Base-by-base conservation (phyloP, 2,113 vertebrate species). In the Cairina moschata region DNA sequence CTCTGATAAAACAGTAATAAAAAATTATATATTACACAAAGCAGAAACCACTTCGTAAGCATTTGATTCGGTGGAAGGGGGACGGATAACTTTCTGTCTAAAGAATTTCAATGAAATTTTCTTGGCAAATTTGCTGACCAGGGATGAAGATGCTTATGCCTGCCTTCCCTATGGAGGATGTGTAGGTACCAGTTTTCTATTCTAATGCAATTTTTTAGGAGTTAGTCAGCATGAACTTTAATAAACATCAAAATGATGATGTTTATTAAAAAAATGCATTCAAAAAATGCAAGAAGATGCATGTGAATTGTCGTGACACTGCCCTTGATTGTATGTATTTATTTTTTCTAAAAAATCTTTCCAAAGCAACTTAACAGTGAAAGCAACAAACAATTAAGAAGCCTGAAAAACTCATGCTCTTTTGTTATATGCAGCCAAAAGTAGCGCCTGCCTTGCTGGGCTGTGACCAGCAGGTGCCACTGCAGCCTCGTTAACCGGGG, bases 391-490 rank as follows among this genome's bases (percentile, higher is more conserved):
- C 65, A 21, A 32, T 31, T 4, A 42, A 50, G 52, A 13, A 59
- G 31, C 31, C 42, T n/a, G 60, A 56, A 73, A 54, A 87, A 13
- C 40, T 59, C 9, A 11, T 46, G 32, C 66, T 66, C 18, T 13
- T 32, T n/a, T 48, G 34, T 31, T 25, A 1, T 1, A 5, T 9
- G 44, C 31, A 3, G 66, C 11, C 6, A 4, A 2, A 59, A 29
- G 8, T 13, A 15, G 22, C 36, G 78, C 29, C 22, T 31, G 93
- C 63, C n/a, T 94, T 75, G 5, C 80, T 63, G 63, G 17, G 38
- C 3, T n/a, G 6, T 32, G 13, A 2, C 97, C 98, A 95, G 96
- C 62, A 98, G 98, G 71, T 97, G 93, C 83, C 93, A 86, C 93
- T 96, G 95, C 90, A 91, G 87, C 50, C 65, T 72, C 31, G n/a